Base-by-base conservation (phyloP, 2,113 vertebrate species). In the Lophochroa leadbeateri region DNA sequence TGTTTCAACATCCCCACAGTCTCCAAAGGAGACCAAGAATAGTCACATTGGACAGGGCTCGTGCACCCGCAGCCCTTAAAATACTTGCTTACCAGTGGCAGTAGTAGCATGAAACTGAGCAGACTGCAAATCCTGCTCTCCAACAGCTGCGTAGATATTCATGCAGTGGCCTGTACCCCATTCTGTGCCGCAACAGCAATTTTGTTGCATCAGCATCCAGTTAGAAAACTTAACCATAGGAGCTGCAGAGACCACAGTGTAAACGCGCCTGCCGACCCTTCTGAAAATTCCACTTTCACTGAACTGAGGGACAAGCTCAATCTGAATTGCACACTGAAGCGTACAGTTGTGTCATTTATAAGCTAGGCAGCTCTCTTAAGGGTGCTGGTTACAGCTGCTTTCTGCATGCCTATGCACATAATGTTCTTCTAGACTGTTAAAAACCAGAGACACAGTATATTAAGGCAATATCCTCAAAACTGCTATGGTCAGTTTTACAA, bases 171-270 rank as follows among this genome's bases (percentile, higher is more conserved):
- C 60, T 84, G 69, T 37, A 24, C 49, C 0, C 0, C 10, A 6
- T 29, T 46, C 44, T 1, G 2, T 7, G 20, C 78, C 84, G 41
- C 55, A 52, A 4, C 29, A 8, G 17, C 6, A 20, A 53, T 49
- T 84, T 47, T 58, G 46, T 33, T 58, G 20, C 72, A 61, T 70
- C 69, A 75, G 55, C 49, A 61, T 21, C 31, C 39, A 19, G 27
- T 55, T 39, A 46, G 46, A 50, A 17, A 57, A 20, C 37, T 61
- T 21, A 29, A 13, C 18, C 0, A 0, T 3, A 63, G 37, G 8
- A 75, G 41, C 70, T 77, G 47, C 20, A 9, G 24, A 0, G 7
- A 37, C n/a, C 6, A 4, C 50, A 33, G 25, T 4, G 23, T 11
- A 63, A 90, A 75, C n/a, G 75, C 1, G 0, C 25, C 14, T 3